Base-by-base conservation (phyloP, 1,140 invertebrate species). In the Drosophila biarmipes region DNA sequence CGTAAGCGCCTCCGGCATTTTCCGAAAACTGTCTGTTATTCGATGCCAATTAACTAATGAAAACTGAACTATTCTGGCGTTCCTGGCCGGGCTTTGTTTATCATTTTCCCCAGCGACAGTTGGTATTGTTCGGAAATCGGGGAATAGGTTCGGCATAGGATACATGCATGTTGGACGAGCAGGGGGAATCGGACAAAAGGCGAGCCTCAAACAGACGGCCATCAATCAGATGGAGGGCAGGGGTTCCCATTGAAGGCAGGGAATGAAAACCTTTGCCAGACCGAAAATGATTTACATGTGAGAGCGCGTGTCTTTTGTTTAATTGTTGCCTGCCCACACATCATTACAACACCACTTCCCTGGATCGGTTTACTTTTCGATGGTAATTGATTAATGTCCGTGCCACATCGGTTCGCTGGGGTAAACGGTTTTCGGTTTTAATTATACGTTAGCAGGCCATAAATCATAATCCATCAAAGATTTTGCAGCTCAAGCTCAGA, bases 401-500 rank as follows among this genome's bases (percentile, higher is more conserved):
- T 69, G 51, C 55, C 54, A 19, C 38, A 46, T 14, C 14, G 21
- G 21, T 73, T 62, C 29, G 73, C 46, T 49, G 37, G 51, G 64
- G 67, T 66, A 78, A 78, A 78, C 75, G 75, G 72, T 64, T 74
- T 73, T 86, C 69, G 74, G 57, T 80, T 89, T 89, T 89, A 89
- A 89, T 89, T 89, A 84, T 84, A 63, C 84, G 73, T 80, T 77
- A 77, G 73, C 80, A 73, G 62, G 68, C 85, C 81, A 89, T 89
- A 89, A 89, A 89, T 89, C 84, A 89, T 89, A 89, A 89, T 89
- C 84, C 84, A 89, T 89, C 84, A 89, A 90, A 89, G 85, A 90
- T 90, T 89, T 89, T 43, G 57, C 59, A 56, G 54, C 56, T 58
- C 73, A 73, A 52, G 42, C 72, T 59, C 46, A 45, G 56, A 73